A percentile compares a stretch with the other conserved stretches of the same genome.
Evolutionary conservation across 2,888 invertebrate genomes (phyloP).

Genomic region (Azorinus chamasolen): DNA sequence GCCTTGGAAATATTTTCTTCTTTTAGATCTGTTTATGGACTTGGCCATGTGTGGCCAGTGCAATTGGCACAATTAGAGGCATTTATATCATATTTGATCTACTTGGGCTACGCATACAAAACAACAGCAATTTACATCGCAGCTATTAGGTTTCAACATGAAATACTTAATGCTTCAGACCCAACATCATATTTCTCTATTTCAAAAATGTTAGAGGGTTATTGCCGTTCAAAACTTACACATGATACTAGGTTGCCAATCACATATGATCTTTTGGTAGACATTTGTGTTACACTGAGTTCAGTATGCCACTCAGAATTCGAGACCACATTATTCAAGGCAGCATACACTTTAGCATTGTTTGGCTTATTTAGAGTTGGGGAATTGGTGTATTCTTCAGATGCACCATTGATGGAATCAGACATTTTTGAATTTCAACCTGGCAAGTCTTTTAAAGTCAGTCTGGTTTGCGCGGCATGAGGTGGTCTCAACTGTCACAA

Average conservation of each 20-base stretch:
- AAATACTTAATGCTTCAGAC: not conserved
- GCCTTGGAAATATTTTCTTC: slow-evolving; percentile 9
- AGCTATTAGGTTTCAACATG: slow-evolving; percentile 12
- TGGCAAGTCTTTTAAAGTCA: not conserved
- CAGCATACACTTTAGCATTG: slow-evolving; percentile 5
- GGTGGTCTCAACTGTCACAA: not conserved
- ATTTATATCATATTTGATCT: slow-evolving; percentile 12
- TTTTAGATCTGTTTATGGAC: not conserved
- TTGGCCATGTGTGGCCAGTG: not conserved
- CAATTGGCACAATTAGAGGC: slow-evolving; percentile 10
- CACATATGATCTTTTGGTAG: not conserved
- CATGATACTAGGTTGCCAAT: slow-evolving; percentile 10
- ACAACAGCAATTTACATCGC: slow-evolving; percentile 21
- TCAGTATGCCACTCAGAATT: slow-evolving; percentile 9
- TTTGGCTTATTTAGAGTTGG: slow-evolving; percentile 12
- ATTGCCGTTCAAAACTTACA: not conserved
- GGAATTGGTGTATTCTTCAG: not conserved
- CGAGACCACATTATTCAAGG: slow-evolving; percentile 3
- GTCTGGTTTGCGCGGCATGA: slow-evolving; percentile 2
- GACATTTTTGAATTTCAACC: not conserved
- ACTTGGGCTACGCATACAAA: slow-evolving; percentile 10
- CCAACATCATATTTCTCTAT: slow-evolving; percentile 4
- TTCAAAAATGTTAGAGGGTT: slow-evolving; percentile 17
- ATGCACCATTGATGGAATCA: not conserved
- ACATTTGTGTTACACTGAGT: not conserved